Base-by-base conservation (phyloP, 2,113 vertebrate genomes). In the Periophthalmodon schlosseri region DNA sequence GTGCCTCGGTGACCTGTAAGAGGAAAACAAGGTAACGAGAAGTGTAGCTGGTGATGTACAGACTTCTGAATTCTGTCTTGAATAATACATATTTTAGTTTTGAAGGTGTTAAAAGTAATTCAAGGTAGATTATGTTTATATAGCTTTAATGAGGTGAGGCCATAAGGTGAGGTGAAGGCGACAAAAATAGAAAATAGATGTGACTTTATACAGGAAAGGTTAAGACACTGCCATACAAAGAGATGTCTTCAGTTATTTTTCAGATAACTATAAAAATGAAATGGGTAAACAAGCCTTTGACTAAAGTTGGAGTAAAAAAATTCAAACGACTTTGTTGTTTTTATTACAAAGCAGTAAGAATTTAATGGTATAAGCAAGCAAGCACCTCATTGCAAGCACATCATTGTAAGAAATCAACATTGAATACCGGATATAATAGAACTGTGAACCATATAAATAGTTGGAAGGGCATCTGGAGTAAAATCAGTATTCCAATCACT, bases 1-100 rank as follows among this genome's bases (percentile, higher is more conserved):
- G 68, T 69, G 77, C 84, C 76, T 80, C 70, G 2, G 64, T 76
- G 66, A 86, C 85, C 82, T 77, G 75, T 65, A 69, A 64, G 68
- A 60, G 49, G 11, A 16, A 52, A 84, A 61, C 63, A 72, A 47
- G 36, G 77, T 44, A 21, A 58, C 72, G 16, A 64, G 49, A 74
- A 66, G 69, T 75, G 36, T 52, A 60, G 20, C 69, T 21, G 61
- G 80, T 33, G 34, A 84, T n/a, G 24, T 49, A 10, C 52, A 56
- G 70, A 5, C 11, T 3, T 69, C 58, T 69, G 47, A 65, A 50
- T 23, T 28, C 61, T 20, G 61, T 64, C 28, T 44, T 44, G 10
- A 65, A 39, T 65, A 10, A 39, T 49, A 2, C 20, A 24, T 56
- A n/a, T 65, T 50, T 52, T 16, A 28, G 33, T 52, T 68, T 63